Evolutionary conservation across 2,113 vertebrate species (phyloP).

Genomic region (Myrmecophaga tridactyla): DNA sequence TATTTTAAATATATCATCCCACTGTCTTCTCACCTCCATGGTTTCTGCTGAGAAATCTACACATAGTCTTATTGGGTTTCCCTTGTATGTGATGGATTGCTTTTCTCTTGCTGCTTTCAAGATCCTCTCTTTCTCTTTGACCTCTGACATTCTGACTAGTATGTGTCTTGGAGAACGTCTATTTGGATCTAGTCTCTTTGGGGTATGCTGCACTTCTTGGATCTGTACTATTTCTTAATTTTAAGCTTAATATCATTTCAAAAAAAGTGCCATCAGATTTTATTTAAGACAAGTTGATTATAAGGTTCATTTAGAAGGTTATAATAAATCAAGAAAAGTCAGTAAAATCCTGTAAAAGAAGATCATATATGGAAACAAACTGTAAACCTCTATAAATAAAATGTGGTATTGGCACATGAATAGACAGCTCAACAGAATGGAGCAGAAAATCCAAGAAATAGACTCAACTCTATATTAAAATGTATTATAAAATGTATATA

Average conservation of each 20-base stretch:
- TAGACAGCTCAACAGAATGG: background rate
- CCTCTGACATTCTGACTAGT: too few relatives aligned
- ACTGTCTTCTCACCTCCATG: too few relatives aligned
- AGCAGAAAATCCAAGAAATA: constrained; percentile 18
- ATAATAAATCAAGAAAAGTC: background rate
- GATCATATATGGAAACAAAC: background rate
- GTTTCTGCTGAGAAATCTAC: too few relatives aligned
- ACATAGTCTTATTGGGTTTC: too few relatives aligned
- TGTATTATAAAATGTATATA: background rate
- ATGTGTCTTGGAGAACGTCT: too few relatives aligned
- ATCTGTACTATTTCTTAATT: background rate
- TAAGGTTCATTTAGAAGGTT: background rate
- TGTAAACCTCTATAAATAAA: constrained; percentile 14
- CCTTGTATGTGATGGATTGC: too few relatives aligned
- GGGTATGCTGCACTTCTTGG: too few relatives aligned
- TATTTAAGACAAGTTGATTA: background rate
- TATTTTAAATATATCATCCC: too few relatives aligned
- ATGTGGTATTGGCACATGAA: background rate
- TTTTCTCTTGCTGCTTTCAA: too few relatives aligned
- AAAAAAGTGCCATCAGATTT: background rate
- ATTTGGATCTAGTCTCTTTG: too few relatives aligned
- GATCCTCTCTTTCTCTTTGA: too few relatives aligned
- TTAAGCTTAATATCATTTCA: background rate
- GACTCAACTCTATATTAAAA: background rate
- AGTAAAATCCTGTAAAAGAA: constrained; percentile 15